Conservation (phyloP, 2,888 invertebrate species). For the Oscheius myriophilus region DNA sequence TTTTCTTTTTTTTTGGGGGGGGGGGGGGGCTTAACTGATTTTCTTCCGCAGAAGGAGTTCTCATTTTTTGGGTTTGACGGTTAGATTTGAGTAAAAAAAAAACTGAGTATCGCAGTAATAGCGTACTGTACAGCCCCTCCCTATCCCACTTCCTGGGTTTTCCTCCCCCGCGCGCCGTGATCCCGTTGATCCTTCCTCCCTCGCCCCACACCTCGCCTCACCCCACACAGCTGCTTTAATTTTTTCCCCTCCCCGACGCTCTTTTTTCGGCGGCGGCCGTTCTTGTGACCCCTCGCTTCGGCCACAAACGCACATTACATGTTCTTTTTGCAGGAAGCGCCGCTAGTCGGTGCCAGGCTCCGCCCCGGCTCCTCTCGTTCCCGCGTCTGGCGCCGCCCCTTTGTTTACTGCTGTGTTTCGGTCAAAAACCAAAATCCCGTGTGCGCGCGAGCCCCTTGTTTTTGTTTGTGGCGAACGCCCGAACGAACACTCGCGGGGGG, state of each 20-base stretch:
- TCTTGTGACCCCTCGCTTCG: conserved; percentile 21
- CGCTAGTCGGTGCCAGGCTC: conserved; percentile 35
- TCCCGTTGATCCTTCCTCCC: background rate
- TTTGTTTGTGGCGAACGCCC: conserved; percentile 9
- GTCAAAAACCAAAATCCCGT: conserved; percentile 20
- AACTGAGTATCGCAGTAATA: no score
- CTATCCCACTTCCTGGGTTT: no score
- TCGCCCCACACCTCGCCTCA: background rate
- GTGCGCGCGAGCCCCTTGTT: conserved; percentile 3
- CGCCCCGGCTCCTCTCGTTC: conserved; percentile 25
- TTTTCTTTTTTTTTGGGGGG: no score
- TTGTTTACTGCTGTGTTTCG: conserved; percentile 28
- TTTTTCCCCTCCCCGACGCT: background rate
- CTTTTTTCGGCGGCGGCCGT: conserved; percentile 13
- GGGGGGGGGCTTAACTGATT: no score
- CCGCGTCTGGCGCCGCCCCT: conserved; percentile 23
- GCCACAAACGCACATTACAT: conserved; percentile 18
- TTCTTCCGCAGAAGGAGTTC: no score
- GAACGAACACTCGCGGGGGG: background rate
- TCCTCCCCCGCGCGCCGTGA: background rate
- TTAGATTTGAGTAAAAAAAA: no score
- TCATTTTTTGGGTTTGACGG: no score
- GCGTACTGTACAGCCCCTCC: no score
- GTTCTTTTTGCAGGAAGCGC: conserved; percentile 35
- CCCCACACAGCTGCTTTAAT: conserved; percentile 6